Conservation (phyloP, 2,113 vertebrate species). For the Engraulis encrasicolus region DNA sequence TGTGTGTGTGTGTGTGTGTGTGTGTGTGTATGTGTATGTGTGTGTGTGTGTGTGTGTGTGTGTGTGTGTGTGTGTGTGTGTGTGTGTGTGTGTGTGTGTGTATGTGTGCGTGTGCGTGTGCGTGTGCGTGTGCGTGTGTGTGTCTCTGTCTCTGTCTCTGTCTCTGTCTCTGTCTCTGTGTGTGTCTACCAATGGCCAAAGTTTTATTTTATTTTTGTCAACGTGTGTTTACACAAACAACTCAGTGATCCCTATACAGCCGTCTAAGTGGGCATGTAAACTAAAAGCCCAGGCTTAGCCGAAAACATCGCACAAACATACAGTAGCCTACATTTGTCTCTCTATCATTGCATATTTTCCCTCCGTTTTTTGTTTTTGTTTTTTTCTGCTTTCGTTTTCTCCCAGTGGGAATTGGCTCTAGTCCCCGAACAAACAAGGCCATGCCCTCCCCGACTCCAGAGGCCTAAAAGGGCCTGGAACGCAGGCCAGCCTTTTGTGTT, state of each 20-base stretch:
- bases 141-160: too few species aligned
- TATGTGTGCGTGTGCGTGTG: too few species aligned
- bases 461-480: background rate
- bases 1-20: slow-evolving; percentile 17
- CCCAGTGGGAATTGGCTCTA: background rate
- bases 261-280: background rate
- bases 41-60: too few species aligned
- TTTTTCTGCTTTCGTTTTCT: background rate
- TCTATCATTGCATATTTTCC: background rate
- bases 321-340: background rate
- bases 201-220: too few species aligned
- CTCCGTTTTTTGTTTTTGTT: background rate
- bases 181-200: too few species aligned
- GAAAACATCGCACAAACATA: background rate
- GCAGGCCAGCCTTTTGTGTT: background rate
- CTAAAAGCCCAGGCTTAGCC: background rate
- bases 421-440: background rate
- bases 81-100: too few species aligned
- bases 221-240: too few species aligned
- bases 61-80: too few species aligned
- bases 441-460: background rate
- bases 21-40: slow-evolving; percentile 23
- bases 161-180: too few species aligned
- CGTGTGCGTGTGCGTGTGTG: too few species aligned
- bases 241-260: too few species aligned